Evolutionary conservation across 2,113 vertebrate species (phyloP), one percentile per base, ranked within the genome.

Genomic region (Mormyrus iriodes): DNA sequence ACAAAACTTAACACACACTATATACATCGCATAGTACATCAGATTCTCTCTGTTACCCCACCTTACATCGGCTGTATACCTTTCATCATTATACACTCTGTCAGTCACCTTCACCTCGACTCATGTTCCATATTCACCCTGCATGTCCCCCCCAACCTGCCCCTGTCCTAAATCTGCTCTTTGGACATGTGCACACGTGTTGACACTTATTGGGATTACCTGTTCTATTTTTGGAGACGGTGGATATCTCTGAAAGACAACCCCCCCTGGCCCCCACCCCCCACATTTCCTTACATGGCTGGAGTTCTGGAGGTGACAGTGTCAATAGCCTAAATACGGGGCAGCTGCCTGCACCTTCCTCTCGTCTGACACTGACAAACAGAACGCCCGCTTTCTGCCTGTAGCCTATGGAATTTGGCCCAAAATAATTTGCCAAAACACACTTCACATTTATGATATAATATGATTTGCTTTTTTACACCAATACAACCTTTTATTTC

Each of bases 311-410:
- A 90, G 82, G 91, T 89, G 93, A 82, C 17, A 39, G 76, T 90
- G 93, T 94, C 94, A 92, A 94, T 27, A 48, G 87, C 90, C 94
- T 94, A 94, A 92, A 94, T 93, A 93, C 94, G 94, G 94, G 85
- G 19, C 35, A 48, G 42, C 35, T 53, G 46, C 35, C 49, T n/a
- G 49, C 15, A 35, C 2, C 31, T 1, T 48, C 13, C n/a, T 44
- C 44, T 27, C 76, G 24, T 48, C 52, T 89, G 24, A 46, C 79
- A 65, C 53, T 53, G 48, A 31, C 65, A 39, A 42, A 49, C 5
- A 1, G 19, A 87, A 58, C 55, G 15, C 24, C 46, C n/a, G 13
- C 49, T 17, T 86, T 35, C n/a, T 35, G 24, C 48, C 48, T 3
- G 24, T 15, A 53, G 85, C 51, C 21, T 49, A 86, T 86, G 49